Evolutionary conservation across 1,140 invertebrate genomes (phyloP).

Genomic region (Trypoxylus dichotomus): DNA sequence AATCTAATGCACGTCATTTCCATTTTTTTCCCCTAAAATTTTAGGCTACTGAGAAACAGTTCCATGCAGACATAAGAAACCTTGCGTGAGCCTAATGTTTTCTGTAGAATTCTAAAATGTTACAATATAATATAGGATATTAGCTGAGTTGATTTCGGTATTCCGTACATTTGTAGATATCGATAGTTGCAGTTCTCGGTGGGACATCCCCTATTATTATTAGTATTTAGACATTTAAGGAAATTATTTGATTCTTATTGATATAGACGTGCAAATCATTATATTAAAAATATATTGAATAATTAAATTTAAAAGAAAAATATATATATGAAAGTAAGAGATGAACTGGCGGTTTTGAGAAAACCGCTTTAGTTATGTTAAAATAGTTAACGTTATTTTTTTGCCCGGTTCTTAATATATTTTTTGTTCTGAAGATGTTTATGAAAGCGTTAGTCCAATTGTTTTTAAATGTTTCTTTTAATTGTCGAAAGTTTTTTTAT

Average conservation of each 20-base stretch:
- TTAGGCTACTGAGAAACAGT: too few relatives aligned
- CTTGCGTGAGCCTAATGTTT: too few relatives aligned
- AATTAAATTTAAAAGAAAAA: neutral
- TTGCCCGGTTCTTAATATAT: neutral
- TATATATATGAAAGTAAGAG: neutral
- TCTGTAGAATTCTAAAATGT: too few relatives aligned
- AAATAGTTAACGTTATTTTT: neutral
- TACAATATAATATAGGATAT: too few relatives aligned
- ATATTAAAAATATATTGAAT: neutral
- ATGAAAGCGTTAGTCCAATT: neutral
- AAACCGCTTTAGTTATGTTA: neutral
- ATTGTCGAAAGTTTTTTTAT: too few relatives aligned
- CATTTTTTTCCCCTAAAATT: too few relatives aligned
- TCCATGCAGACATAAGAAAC: too few relatives aligned
- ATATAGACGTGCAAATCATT: constrained; percentile 5
- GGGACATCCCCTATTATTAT: neutral
- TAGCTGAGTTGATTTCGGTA: too few relatives aligned
- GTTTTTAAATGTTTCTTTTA: too few relatives aligned
- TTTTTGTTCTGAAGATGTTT: neutral
- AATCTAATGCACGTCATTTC: too few relatives aligned
- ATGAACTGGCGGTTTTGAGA: neutral
- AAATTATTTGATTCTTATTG: neutral
- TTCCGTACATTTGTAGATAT: too few relatives aligned
- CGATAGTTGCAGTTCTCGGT: too few relatives aligned
- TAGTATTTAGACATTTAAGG: neutral